Evolutionary conservation across 2,888 invertebrate species (phyloP).

Genomic region (Pseudococcus jackbeardsleyi): DNA sequence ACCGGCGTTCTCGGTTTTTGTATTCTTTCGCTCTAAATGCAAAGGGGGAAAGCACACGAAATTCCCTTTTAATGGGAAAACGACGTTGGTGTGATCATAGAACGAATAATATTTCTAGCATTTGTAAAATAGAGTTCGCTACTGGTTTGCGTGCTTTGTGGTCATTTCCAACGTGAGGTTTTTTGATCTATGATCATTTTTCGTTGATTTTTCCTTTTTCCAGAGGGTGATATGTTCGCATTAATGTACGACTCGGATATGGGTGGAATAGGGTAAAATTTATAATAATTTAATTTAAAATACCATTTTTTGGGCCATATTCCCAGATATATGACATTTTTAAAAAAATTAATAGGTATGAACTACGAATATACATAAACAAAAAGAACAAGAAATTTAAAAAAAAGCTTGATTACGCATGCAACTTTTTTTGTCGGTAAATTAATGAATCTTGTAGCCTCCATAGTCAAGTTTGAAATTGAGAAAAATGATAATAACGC

Average conservation of each 20-base stretch:
- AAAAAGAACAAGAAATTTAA: neutral
- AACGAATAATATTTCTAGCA: neutral
- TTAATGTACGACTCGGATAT: neutral
- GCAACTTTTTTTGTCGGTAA: neutral
- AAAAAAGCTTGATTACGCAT: neutral
- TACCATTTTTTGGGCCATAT: neutral
- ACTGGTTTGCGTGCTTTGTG: constrained; percentile 36
- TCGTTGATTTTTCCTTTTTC: neutral
- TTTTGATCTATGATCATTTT: constrained; percentile 37
- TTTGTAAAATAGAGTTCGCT: constrained; percentile 15
- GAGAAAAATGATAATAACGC: too few relatives aligned
- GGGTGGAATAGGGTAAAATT: neutral
- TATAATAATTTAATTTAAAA: neutral
- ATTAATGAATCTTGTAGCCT: too few relatives aligned
- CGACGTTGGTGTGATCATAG: neutral
- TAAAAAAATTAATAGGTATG: neutral
- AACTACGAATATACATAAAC: neutral
- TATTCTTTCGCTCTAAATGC: constrained; percentile 16
- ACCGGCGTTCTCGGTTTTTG: neutral
- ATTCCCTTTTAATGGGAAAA: constrained; percentile 36
- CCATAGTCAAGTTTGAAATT: too few relatives aligned
- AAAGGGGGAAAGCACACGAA: constrained; percentile 11
- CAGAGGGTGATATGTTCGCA: neutral
- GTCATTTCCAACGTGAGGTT: neutral
- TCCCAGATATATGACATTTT: neutral